A percentile compares a stretch with the other conserved stretches of the same genome.
Evolutionary conservation across 2,113 vertebrate species (phyloP).

Genomic region (Ivindomyrus marchei): DNA sequence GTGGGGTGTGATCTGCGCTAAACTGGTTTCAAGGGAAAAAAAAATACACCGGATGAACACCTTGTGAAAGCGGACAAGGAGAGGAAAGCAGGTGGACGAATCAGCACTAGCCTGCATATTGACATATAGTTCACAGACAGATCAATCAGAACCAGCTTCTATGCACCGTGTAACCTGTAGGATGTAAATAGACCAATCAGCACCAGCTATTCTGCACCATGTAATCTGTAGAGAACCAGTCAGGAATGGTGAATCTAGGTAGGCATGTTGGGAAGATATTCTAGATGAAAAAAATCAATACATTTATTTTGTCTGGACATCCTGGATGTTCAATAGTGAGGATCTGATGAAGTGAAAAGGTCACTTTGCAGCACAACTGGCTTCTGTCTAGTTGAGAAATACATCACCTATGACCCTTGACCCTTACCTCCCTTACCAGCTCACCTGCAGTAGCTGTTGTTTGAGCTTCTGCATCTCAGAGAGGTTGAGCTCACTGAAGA

Average conservation of each 20-base stretch:
- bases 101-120: background rate
- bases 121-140: background rate
- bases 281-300: background rate
- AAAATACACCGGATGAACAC: background rate
- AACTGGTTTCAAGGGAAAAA: background rate
- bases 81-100: background rate
- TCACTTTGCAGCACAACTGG: background rate
- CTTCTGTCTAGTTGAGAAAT: background rate
- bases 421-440: conserved; percentile 17
- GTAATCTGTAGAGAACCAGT: background rate
- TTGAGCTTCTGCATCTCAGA: conserved; percentile 94
- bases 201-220: background rate
- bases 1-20: background rate
- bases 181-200: background rate
- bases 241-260: background rate
- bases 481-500: conserved; percentile 91
- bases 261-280: background rate
- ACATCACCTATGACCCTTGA: background rate
- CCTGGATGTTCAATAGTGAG: conserved; percentile 1
- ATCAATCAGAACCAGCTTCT: background rate
- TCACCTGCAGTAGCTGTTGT: conserved; percentile 86
- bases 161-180: background rate
- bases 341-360: background rate
- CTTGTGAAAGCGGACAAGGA: background rate
- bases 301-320: background rate